Evolutionary conservation across 2,888 invertebrate genomes (phyloP).

Genomic region (Phortica magna): DNA sequence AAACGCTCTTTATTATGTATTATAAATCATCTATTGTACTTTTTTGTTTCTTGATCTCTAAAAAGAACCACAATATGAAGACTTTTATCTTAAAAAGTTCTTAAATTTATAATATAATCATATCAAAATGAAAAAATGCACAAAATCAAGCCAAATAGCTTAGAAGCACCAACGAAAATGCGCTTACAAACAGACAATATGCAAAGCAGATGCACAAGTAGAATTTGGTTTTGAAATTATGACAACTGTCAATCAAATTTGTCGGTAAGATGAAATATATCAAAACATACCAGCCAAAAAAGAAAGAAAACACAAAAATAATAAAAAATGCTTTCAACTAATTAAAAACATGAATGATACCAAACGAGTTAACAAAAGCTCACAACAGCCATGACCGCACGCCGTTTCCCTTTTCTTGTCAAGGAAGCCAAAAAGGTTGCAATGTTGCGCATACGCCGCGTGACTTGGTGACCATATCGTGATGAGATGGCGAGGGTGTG

Average conservation of each 20-base stretch:
- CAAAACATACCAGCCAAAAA: not conserved
- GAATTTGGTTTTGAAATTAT: conserved; percentile 56
- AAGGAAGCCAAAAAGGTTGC: conserved; percentile 28
- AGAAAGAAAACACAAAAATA: conserved; percentile 9
- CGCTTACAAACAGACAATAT: not conserved
- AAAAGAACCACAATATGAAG: no score
- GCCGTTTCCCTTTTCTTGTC: not conserved
- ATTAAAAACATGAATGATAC: conserved; percentile 60
- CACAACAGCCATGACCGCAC: not conserved
- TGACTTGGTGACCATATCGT: conserved; percentile 45
- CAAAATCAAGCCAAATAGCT: not conserved
- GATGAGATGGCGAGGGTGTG: not conserved
- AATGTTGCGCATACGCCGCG: conserved; percentile 63
- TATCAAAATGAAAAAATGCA: not conserved
- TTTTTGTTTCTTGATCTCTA: no score
- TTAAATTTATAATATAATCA: no score
- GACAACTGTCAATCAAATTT: conserved; percentile 55
- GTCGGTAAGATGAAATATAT: not conserved
- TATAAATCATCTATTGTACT: no score
- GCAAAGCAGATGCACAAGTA: not conserved
- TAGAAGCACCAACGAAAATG: not conserved
- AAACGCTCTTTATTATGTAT: no score
- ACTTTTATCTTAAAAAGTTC: no score
- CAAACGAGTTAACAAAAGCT: not conserved
- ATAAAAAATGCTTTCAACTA: conserved; percentile 63